Evolutionary conservation across 1,140 invertebrate species (phyloP), one percentile per base, ranked within the genome.

Genomic region (Drosophila varians): DNA sequence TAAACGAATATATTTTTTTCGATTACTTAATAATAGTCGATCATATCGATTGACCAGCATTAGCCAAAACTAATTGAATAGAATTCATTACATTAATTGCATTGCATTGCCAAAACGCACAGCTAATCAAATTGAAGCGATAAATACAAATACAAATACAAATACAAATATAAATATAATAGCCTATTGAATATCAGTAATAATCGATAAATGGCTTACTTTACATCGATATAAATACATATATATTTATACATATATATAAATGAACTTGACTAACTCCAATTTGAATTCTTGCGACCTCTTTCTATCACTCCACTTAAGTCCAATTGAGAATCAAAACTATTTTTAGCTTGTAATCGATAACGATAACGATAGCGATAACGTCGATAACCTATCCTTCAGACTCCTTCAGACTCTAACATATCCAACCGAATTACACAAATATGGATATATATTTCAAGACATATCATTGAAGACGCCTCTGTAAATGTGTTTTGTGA

Each of bases 381-480:
- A 57, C 7, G 2, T 31, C 28, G 28, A 31, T 28, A 49, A 34
- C 51, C 40, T 58, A 36, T 26, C 25, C 57, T 9, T 34, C 42
- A 47, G 42, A 55, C 54, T 57, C 26, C 36, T 18, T 23, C 11
- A 4, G 14, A 55, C 53, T 14, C 7, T 18, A 9, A 9, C 23
- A 23, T 56, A 23, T 21, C 26, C 54, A 23, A 52, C 23, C 23
- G 26, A 34, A 38, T 11, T 38, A 51, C 23, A 52, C 21, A 62
- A 34, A 36, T 23, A 52, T 21, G 51, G 1, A 53, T 66, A 55
- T 25, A 53, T 25, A 57, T 49, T 72, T 72, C 69, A 74, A 84
- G 25, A 82, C 78, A 83, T 83, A 83, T 83, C 79, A 83, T 72
- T 72, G 21, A 78, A 60, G 28, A 64, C 52, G 74, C 78, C 79